phyloP scores from a whole-genome alignment of 1,140 invertebrate species.

The Drosophila nebulosa region DNA sequence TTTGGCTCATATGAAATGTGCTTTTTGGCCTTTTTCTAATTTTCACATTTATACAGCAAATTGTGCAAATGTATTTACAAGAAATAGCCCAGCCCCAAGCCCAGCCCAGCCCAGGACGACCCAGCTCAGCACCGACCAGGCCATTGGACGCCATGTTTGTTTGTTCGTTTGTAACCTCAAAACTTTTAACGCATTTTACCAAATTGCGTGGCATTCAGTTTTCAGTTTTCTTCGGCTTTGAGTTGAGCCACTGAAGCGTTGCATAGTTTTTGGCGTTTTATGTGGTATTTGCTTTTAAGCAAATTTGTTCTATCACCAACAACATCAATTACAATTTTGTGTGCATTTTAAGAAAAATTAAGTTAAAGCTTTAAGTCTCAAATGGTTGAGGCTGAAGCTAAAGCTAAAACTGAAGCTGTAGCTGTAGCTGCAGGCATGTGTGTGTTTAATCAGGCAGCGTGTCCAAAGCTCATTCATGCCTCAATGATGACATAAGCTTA shows the following conservation, averaged over 20 bases:
- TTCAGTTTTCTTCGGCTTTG: slow-evolving; percentile 66
- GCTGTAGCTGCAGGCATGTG: background rate
- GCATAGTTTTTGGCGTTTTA: slow-evolving; percentile 54
- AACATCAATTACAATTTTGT: background rate
- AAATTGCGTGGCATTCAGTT: slow-evolving; percentile 64
- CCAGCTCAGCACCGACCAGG: slow-evolving; percentile 1
- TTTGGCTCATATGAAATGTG: slow-evolving; percentile 43
- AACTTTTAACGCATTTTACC: slow-evolving; percentile 71
- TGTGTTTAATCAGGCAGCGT: slow-evolving; percentile 62
- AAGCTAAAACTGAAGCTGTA: no score
- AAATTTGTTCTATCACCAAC: slow-evolving; percentile 40
- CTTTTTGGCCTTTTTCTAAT: slow-evolving; percentile 21
- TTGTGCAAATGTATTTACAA: slow-evolving; percentile 75
- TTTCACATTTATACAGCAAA: slow-evolving; percentile 59
- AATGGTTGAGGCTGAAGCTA: no score
- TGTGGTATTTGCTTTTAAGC: slow-evolving; percentile 74
- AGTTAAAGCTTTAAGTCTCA: slow-evolving; percentile 39
- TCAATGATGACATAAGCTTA: slow-evolving; percentile 73
- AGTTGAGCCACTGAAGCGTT: slow-evolving; percentile 51
- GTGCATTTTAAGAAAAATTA: no score
- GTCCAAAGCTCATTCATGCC: slow-evolving; percentile 69
- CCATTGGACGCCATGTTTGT: slow-evolving; percentile 58
- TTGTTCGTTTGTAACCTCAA: slow-evolving; percentile 63
- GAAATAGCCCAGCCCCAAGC: background rate
- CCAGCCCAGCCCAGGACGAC: slow-evolving; percentile 13